phyloP scores from a whole-genome alignment of 2,888 invertebrate species.

The Sipha maydis region DNA sequence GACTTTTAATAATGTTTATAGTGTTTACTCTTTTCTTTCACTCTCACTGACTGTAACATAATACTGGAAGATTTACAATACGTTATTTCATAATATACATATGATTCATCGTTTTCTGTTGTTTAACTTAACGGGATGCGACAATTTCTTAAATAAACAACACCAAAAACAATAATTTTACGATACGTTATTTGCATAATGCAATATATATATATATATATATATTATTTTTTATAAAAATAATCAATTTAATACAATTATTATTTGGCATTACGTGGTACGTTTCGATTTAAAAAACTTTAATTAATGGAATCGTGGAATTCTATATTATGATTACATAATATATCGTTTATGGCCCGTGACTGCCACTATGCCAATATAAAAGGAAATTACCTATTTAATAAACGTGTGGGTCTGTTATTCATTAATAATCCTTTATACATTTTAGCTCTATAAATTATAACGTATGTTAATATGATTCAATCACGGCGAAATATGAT shows the following conservation, averaged over 20 bases:
- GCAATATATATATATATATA: too few relatives aligned
- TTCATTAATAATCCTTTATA: neutral
- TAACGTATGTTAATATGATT: neutral
- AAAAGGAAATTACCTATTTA: neutral
- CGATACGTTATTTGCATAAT: neutral
- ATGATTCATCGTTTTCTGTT: neutral
- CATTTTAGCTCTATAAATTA: neutral
- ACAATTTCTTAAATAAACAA: neutral
- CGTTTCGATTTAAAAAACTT: neutral
- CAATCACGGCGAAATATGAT: neutral
- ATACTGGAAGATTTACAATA: neutral
- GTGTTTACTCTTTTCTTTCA: neutral
- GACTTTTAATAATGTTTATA: constrained; percentile 30
- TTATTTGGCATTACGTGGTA: too few relatives aligned
- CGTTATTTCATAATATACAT: neutral
- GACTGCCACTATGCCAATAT: too few relatives aligned
- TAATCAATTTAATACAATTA: neutral
- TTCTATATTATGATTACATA: neutral
- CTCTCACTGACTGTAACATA: neutral
- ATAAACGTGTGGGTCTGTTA: neutral
- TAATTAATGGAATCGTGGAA: neutral
- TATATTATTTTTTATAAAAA: too few relatives aligned
- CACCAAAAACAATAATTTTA: too few relatives aligned
- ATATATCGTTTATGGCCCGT: neutral
- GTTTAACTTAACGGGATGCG: neutral